A percentile compares a stretch with the other conserved stretches of the same genome.
These are phyloP conservation scores for Nyctibius bracteatus DNA, from an alignment of 2,113 vertebrate genomes.

Conservation along the genomic window DNA sequence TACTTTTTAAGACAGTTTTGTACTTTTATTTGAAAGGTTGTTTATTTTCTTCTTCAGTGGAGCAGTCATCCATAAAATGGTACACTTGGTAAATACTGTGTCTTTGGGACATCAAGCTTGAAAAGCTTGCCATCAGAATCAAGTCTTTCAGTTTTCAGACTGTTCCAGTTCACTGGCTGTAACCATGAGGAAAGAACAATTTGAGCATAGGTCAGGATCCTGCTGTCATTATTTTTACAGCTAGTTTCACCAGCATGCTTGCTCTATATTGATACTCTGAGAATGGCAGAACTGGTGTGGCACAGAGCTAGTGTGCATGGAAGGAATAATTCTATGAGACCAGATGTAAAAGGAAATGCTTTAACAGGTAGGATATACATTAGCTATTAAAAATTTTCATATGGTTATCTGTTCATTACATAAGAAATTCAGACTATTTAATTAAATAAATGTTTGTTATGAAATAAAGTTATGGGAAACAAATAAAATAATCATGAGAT, in stretches of 20 bases:
- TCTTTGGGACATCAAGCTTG: constrained; percentile 1
- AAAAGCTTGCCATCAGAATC: constrained; percentile 61
- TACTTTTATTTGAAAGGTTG: not conserved
- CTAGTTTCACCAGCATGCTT: not conserved
- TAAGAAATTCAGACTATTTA: not conserved
- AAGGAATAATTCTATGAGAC: not conserved
- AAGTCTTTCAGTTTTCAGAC: constrained; percentile 13
- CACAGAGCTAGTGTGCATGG: not conserved
- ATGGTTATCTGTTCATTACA: not conserved
- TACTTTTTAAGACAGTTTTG: constrained; percentile 14
- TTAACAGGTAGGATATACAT: not conserved
- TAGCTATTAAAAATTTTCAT: not conserved
- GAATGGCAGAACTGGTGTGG: not conserved
- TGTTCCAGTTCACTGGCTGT: constrained; percentile 53
- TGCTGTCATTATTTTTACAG: constrained; percentile 31
- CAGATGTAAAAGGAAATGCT: not conserved
- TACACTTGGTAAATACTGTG: constrained; percentile 44
- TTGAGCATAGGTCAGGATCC: constrained; percentile 17
- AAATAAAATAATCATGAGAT: not conserved
- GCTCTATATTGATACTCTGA: not conserved
- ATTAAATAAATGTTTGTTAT: not conserved
- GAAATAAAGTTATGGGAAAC: not conserved
- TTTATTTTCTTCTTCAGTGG: not conserved
- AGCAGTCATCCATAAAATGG: constrained; percentile 10
- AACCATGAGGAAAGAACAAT: constrained; percentile 3